These are phyloP conservation scores for Paracentrotus lividus DNA, from an alignment of 53 echinoderm and acorn worm species.

Conservation along the genomic window DNA sequence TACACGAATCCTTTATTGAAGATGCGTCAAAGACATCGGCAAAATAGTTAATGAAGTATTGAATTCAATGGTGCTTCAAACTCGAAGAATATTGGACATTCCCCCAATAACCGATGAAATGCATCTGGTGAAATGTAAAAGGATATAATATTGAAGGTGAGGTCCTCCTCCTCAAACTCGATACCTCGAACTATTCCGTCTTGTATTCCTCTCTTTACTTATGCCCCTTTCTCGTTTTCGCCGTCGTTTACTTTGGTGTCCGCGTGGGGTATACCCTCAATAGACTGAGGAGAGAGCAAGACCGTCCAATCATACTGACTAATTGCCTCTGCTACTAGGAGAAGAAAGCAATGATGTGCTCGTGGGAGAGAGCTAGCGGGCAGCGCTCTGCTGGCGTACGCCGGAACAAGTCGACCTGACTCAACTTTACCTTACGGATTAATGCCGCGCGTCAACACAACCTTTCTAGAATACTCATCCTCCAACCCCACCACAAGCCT, in stretches of 20 bases:
- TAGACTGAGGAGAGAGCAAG: conserved; percentile 32
- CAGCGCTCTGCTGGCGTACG: conserved; percentile 3
- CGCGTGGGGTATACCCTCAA: conserved; percentile 49
- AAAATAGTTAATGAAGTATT: not conserved
- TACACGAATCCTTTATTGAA: not conserved
- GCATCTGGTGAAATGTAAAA: too few species aligned
- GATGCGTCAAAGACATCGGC: not conserved
- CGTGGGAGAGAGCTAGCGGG: conserved; percentile 44
- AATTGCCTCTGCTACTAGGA: conserved; percentile 42
- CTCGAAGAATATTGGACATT: not conserved
- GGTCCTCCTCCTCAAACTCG: not conserved
- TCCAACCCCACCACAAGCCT: conserved; percentile 5
- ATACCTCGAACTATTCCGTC: conserved; percentile 50
- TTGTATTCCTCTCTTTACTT: conserved; percentile 59
- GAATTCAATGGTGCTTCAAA: not conserved
- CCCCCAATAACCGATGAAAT: too few species aligned
- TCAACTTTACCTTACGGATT: conserved; percentile 67
- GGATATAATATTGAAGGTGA: too few species aligned
- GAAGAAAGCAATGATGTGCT: conserved; percentile 47
- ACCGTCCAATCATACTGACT: conserved; percentile 45
- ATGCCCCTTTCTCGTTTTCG: conserved; percentile 60
- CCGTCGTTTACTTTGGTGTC: conserved; percentile 54
- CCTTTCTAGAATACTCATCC: too few species aligned
- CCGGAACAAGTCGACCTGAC: not conserved
- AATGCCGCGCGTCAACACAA: conserved; percentile 46